Evolutionary conservation across 2,888 invertebrate genomes (phyloP).

Genomic region (Hydrotaea cyrtoneurina): DNA sequence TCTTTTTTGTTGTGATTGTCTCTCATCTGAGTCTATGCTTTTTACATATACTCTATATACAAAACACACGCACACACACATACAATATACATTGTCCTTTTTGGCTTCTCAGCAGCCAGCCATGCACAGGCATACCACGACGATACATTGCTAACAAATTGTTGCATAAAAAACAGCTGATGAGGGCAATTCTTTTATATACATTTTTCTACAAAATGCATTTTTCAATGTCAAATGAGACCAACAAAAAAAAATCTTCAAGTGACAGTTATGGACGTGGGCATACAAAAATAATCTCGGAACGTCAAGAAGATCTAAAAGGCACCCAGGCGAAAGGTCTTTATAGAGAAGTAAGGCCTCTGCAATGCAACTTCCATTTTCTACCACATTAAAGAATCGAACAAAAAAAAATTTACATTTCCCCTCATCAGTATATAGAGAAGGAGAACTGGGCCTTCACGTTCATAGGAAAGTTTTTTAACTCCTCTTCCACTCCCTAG

Average conservation of each 20-base stretch:
- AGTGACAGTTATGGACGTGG: constrained; percentile 7
- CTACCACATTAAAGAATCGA: too few relatives aligned
- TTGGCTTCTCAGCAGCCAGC: background rate
- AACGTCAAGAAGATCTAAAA: background rate
- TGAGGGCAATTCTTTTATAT: background rate
- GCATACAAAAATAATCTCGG: background rate
- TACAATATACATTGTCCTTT: constrained; percentile 27
- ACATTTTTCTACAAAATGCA: background rate
- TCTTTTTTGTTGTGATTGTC: constrained; percentile 13
- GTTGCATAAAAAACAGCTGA: constrained; percentile 30
- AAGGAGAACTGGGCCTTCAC: too few relatives aligned
- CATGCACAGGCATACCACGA: constrained; percentile 9
- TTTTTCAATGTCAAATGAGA: constrained; percentile 16
- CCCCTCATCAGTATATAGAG: too few relatives aligned
- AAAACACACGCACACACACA: background rate
- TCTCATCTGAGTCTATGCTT: constrained; percentile 7
- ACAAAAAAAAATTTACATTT: too few relatives aligned
- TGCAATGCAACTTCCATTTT: too few relatives aligned
- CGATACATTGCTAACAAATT: background rate
- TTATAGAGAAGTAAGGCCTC: too few relatives aligned
- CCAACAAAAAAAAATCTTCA: constrained; percentile 4
- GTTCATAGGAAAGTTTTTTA: too few relatives aligned
- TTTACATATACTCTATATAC: constrained; percentile 5
- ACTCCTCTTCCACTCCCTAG: too few relatives aligned
- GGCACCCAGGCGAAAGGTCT: too few relatives aligned